A percentile compares a stretch with the other conserved stretches of the same genome.
Conservation (phyloP, 1,140 invertebrate genomes). For the Leptestheria dahalacensis region DNA sequence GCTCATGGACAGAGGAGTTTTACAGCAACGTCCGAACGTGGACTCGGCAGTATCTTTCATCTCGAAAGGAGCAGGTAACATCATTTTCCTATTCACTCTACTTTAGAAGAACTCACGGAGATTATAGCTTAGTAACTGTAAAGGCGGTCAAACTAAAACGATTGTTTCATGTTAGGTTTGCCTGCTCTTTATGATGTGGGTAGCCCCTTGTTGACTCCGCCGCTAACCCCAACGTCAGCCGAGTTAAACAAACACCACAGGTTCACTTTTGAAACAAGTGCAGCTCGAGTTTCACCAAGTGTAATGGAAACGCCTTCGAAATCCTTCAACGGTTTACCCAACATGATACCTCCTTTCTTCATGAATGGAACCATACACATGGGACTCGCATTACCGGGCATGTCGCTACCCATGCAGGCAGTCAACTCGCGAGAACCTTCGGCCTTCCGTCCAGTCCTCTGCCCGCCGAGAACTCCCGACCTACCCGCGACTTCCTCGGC, state of each 20-base stretch:
- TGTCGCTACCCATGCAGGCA: not conserved
- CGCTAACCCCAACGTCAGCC: conserved; percentile 22
- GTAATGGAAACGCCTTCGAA: conserved; percentile 12
- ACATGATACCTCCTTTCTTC: conserved; percentile 10
- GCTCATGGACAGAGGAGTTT: conserved; percentile 16
- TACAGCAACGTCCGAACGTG: conserved; percentile 13
- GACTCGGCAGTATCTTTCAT: conserved; percentile 3
- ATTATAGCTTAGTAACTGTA: no score
- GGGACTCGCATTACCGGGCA: not conserved
- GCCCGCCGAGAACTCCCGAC: not conserved
- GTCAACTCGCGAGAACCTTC: conserved; percentile 12
- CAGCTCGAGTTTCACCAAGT: not conserved
- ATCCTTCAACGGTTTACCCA: not conserved
- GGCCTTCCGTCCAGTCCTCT: conserved; percentile 13
- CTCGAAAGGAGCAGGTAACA: conserved; percentile 7
- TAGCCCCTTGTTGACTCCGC: conserved; percentile 22
- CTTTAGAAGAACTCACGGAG: no score
- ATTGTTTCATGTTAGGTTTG: not conserved
- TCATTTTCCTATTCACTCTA: not conserved
- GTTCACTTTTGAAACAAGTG: conserved; percentile 18
- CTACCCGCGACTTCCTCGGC: conserved; percentile 4
- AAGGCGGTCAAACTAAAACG: not conserved
- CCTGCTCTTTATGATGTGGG: conserved; percentile 10
- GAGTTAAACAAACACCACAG: conserved; percentile 10
- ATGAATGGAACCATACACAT: not conserved